Percentiles rank a stretch among this genome's conserved stretches.
Evolutionary conservation across 2,888 invertebrate species (phyloP).

Genomic region (Neoascia interrupta): DNA sequence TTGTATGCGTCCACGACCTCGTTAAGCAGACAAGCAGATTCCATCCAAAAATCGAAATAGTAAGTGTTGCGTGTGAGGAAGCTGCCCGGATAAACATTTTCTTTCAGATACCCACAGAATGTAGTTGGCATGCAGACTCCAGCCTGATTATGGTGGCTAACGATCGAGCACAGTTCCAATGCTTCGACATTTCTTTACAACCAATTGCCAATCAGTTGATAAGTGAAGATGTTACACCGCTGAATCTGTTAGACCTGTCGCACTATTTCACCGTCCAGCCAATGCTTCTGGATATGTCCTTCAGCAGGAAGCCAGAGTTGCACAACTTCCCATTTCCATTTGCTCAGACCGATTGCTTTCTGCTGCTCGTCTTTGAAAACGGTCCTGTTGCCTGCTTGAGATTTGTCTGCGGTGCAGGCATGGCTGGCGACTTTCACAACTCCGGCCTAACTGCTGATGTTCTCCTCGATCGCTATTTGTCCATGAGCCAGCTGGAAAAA

Average conservation of each 20-base stretch:
- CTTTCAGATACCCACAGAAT: constrained; percentile 83
- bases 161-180: constrained; percentile 87
- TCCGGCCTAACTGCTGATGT: constrained; percentile 82
- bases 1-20: constrained; percentile 89
- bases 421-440: constrained; percentile 79
- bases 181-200: constrained; percentile 86
- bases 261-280: constrained; percentile 80
- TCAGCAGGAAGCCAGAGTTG: constrained; percentile 82
- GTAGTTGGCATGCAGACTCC: constrained; percentile 87
- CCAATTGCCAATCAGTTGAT: constrained; percentile 85
- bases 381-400: constrained; percentile 83
- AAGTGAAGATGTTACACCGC: constrained; percentile 84
- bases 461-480: constrained; percentile 84
- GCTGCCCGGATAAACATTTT: no score
- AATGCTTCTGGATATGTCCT: constrained; percentile 81
- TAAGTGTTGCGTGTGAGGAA: no score
- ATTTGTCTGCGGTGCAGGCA: constrained; percentile 81
- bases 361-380: constrained; percentile 83
- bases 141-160: constrained; percentile 85
- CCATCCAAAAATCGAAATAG: constrained; percentile 87
- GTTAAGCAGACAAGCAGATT: constrained; percentile 87
- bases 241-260: constrained; percentile 84
- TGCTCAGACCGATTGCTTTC: constrained; percentile 81
- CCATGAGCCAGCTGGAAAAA: constrained; percentile 83
- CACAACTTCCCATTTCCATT: constrained; percentile 76